Evolutionary conservation across 2,797 vertebrate genomes (phyloP).

Genomic region (Spizella passerina): DNA sequence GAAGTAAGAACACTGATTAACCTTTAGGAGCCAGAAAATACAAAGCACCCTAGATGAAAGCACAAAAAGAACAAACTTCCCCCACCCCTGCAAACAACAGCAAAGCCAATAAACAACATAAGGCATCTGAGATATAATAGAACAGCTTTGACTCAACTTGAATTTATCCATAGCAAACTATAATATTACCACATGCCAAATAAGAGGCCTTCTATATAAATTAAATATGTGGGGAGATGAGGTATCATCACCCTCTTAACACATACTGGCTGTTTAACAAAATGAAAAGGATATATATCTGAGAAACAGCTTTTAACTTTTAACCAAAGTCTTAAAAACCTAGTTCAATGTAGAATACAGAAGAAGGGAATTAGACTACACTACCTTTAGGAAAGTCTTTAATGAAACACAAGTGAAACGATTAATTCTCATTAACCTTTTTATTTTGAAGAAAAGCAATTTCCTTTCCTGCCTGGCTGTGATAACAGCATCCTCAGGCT

Average conservation of each 20-base stretch:
- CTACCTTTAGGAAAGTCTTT: neutral
- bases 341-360: neutral
- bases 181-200: neutral
- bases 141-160: neutral
- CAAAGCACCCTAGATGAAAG: neutral
- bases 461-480: neutral
- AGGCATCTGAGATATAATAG: neutral
- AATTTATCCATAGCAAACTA: neutral
- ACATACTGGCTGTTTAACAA: neutral
- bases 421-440: neutral
- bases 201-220: neutral
- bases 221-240: neutral
- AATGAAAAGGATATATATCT: constrained; percentile 10
- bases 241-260: neutral
- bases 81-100: neutral
- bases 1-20: neutral
- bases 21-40: neutral
- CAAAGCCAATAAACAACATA: neutral
- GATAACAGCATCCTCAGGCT: neutral
- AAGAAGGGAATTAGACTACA: neutral
- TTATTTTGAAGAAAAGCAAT: neutral
- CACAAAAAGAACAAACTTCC: neutral
- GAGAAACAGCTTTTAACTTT: neutral
- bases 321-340: neutral
- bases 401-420: neutral